phyloP scores from a whole-genome alignment of 2,797 vertebrate genomes.

The Rhynchonycteris naso region DNA sequence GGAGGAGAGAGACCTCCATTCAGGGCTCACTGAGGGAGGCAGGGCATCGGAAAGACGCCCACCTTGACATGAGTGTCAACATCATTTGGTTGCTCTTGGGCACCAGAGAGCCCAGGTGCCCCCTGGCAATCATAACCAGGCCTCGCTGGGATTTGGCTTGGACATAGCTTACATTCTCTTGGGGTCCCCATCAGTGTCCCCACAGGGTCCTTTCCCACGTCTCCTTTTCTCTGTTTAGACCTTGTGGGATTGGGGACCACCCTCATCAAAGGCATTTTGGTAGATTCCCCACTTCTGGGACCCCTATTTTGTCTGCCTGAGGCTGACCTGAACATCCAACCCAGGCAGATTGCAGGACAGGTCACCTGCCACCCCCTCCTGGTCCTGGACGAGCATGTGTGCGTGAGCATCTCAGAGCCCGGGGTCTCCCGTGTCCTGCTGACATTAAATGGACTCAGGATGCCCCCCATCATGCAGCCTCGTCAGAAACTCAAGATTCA shows the following conservation, averaged over 20 bases:
- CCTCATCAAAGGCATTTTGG: not conserved
- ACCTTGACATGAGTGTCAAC: not conserved
- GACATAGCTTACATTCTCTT: not conserved
- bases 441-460: not conserved
- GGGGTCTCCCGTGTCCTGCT: not conserved
- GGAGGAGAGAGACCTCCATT: not conserved
- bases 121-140: accelerated
- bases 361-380: not conserved
- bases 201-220: accelerated
- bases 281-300: not conserved
- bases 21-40: not conserved
- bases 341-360: not conserved
- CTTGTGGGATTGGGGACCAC: not conserved
- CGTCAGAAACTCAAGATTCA: not conserved
- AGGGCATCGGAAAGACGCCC: accelerated
- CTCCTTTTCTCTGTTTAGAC: not conserved
- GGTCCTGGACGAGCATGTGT: accelerated
- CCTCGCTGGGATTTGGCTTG: accelerated
- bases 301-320: too few relatives aligned
- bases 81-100: not conserved
- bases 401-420: accelerated
- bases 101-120: not conserved
- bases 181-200: not conserved
- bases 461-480: accelerated
- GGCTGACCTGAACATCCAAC: not conserved